Evolutionary conservation across 2,113 vertebrate genomes (phyloP).

Genomic region (Chunga burmeisteri): DNA sequence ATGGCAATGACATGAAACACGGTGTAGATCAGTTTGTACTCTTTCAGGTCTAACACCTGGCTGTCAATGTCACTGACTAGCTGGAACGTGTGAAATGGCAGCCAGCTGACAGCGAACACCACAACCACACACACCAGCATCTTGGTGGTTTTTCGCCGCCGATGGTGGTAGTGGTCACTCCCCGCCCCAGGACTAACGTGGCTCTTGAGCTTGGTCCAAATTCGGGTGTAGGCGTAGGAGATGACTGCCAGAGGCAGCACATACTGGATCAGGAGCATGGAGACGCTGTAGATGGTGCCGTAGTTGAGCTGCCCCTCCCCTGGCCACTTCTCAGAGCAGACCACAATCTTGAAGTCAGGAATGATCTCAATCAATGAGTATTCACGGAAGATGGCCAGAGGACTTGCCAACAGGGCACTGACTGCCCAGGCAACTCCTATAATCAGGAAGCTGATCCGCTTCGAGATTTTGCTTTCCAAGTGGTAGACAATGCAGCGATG

Average conservation of each 20-base stretch:
- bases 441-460: slow-evolving; percentile 84
- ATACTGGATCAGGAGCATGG: slow-evolving; percentile 88
- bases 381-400: slow-evolving; percentile 92
- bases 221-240: slow-evolving; percentile 85
- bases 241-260: slow-evolving; percentile 87
- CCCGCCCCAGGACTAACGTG: slow-evolving; percentile 73
- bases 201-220: slow-evolving; percentile 90
- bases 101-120: slow-evolving; percentile 92
- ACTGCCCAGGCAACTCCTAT: slow-evolving; percentile 87
- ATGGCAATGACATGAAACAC: slow-evolving; percentile 91
- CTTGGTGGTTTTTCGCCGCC: slow-evolving; percentile 88
- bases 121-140: slow-evolving; percentile 92
- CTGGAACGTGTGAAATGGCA: slow-evolving; percentile 92
- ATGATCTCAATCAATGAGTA: slow-evolving; percentile 83
- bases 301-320: slow-evolving; percentile 79
- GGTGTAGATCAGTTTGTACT: slow-evolving; percentile 92
- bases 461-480: slow-evolving; percentile 90
- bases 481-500: slow-evolving; percentile 91
- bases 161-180: slow-evolving; percentile 81
- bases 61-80: slow-evolving; percentile 89
- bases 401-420: slow-evolving; percentile 89
- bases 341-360: slow-evolving; percentile 82
- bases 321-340: slow-evolving; percentile 90
- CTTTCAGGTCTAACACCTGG: slow-evolving; percentile 81
- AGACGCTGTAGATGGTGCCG: slow-evolving; percentile 86